Conservation (phyloP, 2,113 vertebrate species). For the Aegypius monachus region DNA sequence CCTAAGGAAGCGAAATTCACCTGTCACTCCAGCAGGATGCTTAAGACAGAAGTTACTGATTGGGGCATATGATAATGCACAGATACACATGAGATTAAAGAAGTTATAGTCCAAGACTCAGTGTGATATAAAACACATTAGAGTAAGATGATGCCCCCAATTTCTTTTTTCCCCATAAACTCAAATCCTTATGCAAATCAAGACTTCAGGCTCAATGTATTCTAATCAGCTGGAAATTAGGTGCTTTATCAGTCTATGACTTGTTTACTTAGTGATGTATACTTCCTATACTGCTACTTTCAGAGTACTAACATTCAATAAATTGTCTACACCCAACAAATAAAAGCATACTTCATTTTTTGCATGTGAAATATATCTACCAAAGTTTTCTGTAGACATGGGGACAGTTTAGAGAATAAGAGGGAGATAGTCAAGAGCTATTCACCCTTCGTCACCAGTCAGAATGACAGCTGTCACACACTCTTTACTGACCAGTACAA, state of each 20-base stretch:
- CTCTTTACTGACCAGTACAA: background rate
- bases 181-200: background rate
- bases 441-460: background rate
- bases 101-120: background rate
- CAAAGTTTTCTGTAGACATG: background rate
- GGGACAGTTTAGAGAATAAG: background rate
- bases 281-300: background rate
- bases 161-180: background rate
- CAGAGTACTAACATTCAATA: background rate
- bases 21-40: background rate
- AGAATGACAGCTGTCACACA: background rate
- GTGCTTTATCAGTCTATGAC: background rate
- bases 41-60: background rate
- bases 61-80: background rate
- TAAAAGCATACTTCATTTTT: background rate
- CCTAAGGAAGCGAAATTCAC: background rate
- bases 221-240: background rate
- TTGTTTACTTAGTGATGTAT: background rate
- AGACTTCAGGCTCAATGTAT: background rate
- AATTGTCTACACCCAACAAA: background rate
- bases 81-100: background rate
- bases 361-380: background rate
- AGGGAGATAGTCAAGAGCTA: background rate
- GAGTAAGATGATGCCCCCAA: background rate
- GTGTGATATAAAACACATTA: background rate